Conservation (phyloP, 2,113 vertebrate genomes). For the Oriolus oriolus region DNA sequence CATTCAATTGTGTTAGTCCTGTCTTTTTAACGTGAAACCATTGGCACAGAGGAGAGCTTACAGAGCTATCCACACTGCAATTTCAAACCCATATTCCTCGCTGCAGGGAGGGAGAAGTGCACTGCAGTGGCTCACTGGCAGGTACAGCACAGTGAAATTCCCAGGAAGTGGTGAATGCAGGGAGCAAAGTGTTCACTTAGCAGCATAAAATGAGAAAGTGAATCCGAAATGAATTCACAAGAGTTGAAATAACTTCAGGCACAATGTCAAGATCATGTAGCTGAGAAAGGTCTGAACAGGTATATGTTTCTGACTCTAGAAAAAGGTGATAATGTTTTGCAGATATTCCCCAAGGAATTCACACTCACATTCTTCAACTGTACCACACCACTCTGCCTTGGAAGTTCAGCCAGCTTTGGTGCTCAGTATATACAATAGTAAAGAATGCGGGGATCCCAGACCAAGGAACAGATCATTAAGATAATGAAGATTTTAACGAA, state of each 20-base stretch:
- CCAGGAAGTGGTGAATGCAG: neutral
- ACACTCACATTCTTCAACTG: neutral
- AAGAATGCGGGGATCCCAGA: neutral
- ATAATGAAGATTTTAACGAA: neutral
- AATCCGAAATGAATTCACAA: neutral
- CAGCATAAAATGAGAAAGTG: neutral
- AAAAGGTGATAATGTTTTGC: neutral
- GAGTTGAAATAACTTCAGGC: neutral
- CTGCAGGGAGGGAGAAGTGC: neutral
- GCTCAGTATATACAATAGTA: neutral
- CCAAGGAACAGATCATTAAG: neutral
- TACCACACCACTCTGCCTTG: neutral
- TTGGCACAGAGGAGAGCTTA: neutral
- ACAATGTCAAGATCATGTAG: neutral
- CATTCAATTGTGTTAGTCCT: rapidly evolving
- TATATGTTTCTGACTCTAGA: neutral
- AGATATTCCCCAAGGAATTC: neutral
- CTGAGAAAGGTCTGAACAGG: neutral
- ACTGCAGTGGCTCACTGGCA: neutral
- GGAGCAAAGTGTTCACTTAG: neutral
- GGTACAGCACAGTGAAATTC: neutral
- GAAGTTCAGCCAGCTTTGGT: neutral
- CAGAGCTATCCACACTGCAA: neutral
- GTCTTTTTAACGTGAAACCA: neutral
- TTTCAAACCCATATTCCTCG: neutral